Evolutionary conservation across 2,113 vertebrate species (phyloP).

Genomic region (Peromyscus californicus): DNA sequence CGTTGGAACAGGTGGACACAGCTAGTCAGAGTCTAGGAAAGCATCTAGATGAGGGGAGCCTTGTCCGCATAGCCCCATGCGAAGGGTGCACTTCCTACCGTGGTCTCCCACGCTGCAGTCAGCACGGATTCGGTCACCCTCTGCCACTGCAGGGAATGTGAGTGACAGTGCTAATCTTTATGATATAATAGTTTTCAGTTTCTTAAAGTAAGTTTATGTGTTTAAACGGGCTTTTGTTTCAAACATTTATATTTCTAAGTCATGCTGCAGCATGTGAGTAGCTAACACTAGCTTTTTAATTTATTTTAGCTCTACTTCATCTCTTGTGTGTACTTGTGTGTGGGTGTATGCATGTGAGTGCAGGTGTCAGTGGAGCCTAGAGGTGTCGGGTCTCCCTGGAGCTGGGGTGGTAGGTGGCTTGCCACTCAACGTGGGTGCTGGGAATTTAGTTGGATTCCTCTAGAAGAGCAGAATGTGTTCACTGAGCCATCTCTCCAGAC

Average conservation of each 20-base stretch:
- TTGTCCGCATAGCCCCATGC: rapidly evolving
- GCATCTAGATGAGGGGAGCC: rapidly evolving
- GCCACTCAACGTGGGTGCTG: not conserved
- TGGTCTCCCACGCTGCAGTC: rapidly evolving
- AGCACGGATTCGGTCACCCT: not conserved
- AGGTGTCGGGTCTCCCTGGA: not conserved
- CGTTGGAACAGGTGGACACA: not conserved
- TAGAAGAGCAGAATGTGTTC: not conserved
- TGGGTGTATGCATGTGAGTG: no score
- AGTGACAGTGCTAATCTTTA: not conserved
- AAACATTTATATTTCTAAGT: not conserved
- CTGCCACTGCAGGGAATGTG: not conserved
- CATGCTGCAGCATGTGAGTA: not conserved
- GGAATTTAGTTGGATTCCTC: not conserved
- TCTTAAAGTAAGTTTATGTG: not conserved
- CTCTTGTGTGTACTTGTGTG: not conserved
- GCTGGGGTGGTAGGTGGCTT: not conserved
- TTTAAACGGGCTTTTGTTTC: not conserved
- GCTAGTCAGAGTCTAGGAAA: not conserved
- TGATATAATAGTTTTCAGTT: not conserved
- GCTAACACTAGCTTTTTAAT: not conserved
- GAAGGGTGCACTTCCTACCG: rapidly evolving
- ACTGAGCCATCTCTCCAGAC: not conserved
- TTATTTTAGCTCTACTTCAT: not conserved
- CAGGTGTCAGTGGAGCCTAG: not conserved